phyloP scores from a whole-genome alignment of 2,797 vertebrate species.

The Leucoraja ocellata region DNA sequence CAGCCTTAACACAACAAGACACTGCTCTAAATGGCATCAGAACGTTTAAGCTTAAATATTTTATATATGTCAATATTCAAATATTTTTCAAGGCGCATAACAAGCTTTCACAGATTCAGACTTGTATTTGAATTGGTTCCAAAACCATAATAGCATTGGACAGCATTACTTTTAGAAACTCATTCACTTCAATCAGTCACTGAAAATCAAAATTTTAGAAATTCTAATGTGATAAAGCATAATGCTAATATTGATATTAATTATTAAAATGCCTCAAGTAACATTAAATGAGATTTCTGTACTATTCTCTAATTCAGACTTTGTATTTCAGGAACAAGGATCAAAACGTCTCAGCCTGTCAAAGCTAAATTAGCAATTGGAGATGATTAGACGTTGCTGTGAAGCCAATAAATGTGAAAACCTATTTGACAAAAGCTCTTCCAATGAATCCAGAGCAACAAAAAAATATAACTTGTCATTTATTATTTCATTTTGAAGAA shows the following conservation, averaged over 20 bases:
- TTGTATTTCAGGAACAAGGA: neutral
- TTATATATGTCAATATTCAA: neutral
- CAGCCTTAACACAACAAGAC: neutral
- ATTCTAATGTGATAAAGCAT: neutral
- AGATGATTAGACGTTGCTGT: neutral
- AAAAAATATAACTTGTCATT: slow-evolving; percentile 9
- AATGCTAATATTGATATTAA: neutral
- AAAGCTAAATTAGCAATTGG: neutral
- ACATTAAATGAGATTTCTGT: neutral
- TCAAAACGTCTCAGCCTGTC: neutral
- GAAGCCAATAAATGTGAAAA: slow-evolving; percentile 19
- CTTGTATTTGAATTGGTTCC: neutral
- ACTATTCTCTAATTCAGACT: neutral
- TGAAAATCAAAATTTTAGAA: neutral
- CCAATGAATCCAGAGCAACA: slow-evolving; percentile 1
- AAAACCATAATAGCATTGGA: neutral
- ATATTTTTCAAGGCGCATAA: neutral
- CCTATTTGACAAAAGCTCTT: neutral
- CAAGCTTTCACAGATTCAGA: neutral
- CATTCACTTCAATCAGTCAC: neutral
- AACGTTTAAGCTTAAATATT: neutral
- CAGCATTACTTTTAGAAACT: neutral
- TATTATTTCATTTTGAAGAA: neutral
- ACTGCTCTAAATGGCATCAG: neutral
- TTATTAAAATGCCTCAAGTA: neutral